Percentiles rank a stretch among this genome's conserved stretches.
Evolutionary conservation across 92 coral and sea anemone species (phyloP).

Genomic region (Ricordea florida): DNA sequence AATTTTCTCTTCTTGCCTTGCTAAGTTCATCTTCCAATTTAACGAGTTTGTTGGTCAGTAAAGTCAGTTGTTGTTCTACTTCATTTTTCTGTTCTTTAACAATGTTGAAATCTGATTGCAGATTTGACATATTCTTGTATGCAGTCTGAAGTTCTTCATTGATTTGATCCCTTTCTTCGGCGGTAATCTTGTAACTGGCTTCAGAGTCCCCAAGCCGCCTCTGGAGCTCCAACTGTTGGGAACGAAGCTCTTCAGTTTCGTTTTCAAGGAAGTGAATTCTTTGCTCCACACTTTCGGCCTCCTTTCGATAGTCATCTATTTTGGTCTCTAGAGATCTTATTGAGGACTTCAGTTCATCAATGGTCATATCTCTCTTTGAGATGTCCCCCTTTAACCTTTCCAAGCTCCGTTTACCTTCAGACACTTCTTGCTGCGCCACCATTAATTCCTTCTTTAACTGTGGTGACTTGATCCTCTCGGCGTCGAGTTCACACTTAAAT

Average conservation of each 20-base stretch:
- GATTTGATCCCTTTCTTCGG: conserved; percentile 83
- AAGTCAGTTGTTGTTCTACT: conserved; percentile 75
- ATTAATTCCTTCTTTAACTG: conserved; percentile 75
- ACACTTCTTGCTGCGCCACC: conserved; percentile 75
- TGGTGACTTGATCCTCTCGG: conserved; percentile 59
- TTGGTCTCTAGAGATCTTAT: conserved; percentile 78
- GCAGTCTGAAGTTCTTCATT: conserved; percentile 84
- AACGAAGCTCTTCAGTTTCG: conserved; percentile 84
- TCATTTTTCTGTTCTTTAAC: conserved; percentile 81
- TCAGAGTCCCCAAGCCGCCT: conserved; percentile 76
- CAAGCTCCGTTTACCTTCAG: conserved; percentile 67
- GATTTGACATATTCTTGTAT: conserved; percentile 85
- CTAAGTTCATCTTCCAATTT: conserved; percentile 85
- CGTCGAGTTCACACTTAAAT: conserved; percentile 78
- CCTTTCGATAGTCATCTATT: conserved; percentile 78
- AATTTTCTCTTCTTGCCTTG: conserved; percentile 67
- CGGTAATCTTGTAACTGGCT: conserved; percentile 76
- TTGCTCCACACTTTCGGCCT: conserved; percentile 73
- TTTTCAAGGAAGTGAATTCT: conserved; percentile 78
- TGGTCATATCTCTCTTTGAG: conserved; percentile 80
- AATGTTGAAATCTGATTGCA: conserved; percentile 83
- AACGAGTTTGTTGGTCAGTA: conserved; percentile 74
- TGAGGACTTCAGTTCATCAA: conserved; percentile 77
- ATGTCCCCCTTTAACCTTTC: conserved; percentile 84
- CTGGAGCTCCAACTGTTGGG: conserved; percentile 78